phyloP scores from a whole-genome alignment of 2,797 vertebrate species.

The Brachyrhaphis roseni region DNA sequence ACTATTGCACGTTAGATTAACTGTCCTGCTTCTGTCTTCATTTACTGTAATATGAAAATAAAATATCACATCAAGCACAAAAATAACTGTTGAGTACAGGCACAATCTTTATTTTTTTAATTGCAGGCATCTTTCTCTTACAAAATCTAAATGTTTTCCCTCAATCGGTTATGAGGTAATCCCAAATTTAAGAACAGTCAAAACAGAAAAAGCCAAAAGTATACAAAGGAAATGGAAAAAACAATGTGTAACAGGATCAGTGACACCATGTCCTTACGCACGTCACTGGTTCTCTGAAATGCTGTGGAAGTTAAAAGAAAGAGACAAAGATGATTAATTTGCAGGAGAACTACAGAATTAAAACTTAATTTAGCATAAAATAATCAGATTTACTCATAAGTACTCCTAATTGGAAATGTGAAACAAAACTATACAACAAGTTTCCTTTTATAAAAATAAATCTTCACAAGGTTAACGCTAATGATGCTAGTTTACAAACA shows the following conservation, averaged over 20 bases:
- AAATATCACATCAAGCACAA: conserved; percentile 25
- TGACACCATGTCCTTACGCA: background rate
- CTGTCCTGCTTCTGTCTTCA: background rate
- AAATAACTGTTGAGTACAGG: conserved; percentile 9
- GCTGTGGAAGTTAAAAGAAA: conserved; percentile 30
- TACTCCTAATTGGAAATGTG: background rate
- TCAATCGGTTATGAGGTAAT: conserved; percentile 8
- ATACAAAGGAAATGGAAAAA: background rate
- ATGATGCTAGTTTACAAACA: conserved; percentile 60
- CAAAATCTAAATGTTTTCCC: conserved; percentile 33
- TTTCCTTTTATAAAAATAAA: background rate
- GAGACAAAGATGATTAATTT: background rate
- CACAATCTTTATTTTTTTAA: conserved; percentile 50
- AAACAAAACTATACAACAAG: background rate
- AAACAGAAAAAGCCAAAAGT: conserved; percentile 15
- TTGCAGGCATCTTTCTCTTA: conserved; percentile 15
- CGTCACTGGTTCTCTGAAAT: conserved; percentile 34
- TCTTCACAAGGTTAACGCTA: background rate
- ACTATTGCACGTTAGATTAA: background rate
- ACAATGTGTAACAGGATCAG: background rate
- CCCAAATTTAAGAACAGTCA: conserved; percentile 14
- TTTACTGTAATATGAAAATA: background rate
- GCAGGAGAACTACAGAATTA: background rate
- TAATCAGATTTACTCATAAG: background rate
- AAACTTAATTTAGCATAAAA: background rate